Base-by-base conservation (phyloP, 2,797 vertebrate genomes). In the Sebastes minor region DNA sequence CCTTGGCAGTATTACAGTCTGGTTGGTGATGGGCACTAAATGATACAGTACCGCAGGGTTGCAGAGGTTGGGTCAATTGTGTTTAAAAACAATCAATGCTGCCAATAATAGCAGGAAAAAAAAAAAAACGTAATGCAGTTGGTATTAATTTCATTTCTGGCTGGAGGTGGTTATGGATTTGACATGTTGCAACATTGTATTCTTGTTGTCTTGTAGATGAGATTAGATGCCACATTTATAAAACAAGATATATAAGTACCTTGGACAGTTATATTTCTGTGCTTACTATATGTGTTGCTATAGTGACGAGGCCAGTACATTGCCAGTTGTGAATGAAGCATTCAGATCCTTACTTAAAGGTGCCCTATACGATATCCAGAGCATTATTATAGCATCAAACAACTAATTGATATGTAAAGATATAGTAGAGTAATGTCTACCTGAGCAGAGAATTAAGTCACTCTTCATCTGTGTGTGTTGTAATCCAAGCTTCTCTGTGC, bases 31-130 rank as follows among this genome's bases (percentile, higher is more conserved):
- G 52, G 20, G 11, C 68, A 76, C 63, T 73, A 53, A 32, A 78
- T 80, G 46, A 77, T 52, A 22, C 35, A 23, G 30, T 28, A 6
- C 46, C 28, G 28, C 16, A 14, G 72, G 52, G 71, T 32, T 62
- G 20, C 57, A 60, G 69, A 28, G 28, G 6, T n/a, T 22, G 55
- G 56, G 30, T 81, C 18, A 56, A 27, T 67, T 61, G 28, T 71
- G 42, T 71, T 73, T 68, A 65, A 76, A 78, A 83, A 23, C 71
- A 62, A 61, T 68, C 56, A 71, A 53, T 73, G 23, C 32, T 27
- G 20, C 20, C 28, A 73, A 69, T 74, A 5, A 66, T 35, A 65
- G 60, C 59, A 70, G 32, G 5, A 38, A 78, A 73, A 73, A 28
- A 78, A 8, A 6, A 2, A 14, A 38, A 52, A 27, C 32, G 35